Evolutionary conservation across 2,888 invertebrate species (phyloP).

Genomic region (Conistra vaccinii): DNA sequence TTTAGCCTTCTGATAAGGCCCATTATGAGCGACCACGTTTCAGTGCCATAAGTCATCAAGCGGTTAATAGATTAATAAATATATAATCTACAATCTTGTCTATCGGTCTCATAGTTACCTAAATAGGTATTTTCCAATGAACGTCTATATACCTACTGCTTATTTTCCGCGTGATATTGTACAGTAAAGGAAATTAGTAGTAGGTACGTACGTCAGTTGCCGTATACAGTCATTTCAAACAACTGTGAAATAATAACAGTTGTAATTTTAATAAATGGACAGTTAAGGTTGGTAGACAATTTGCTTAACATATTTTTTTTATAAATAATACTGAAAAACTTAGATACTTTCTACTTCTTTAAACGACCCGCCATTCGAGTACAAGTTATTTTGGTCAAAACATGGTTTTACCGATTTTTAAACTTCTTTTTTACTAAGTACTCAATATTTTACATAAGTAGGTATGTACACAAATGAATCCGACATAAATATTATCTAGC

Average conservation of each 20-base stretch:
- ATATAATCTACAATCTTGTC: background rate
- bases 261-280: background rate
- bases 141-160: background rate
- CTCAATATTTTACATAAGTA: slow-evolving; percentile 23
- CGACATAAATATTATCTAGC: slow-evolving; percentile 35
- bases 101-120: background rate
- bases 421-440: slow-evolving; percentile 16
- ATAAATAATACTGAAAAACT: background rate
- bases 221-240: background rate
- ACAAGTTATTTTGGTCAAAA: slow-evolving; percentile 35
- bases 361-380: background rate
- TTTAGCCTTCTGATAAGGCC: too few relatives aligned
- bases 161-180: background rate
- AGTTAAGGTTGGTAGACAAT: background rate
- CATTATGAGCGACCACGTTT: too few relatives aligned
- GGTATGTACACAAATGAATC: slow-evolving; percentile 21
- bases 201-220: background rate
- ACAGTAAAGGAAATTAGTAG: background rate
- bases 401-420: slow-evolving; percentile 47
- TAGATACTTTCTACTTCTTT: background rate
- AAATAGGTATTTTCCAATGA: background rate
- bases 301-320: background rate
- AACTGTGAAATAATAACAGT: background rate
- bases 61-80: too few relatives aligned
- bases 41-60: too few relatives aligned